These are phyloP conservation scores for Trochalopteron elliotii DNA, from an alignment of 2,113 vertebrate species.

Conservation along the genomic window DNA sequence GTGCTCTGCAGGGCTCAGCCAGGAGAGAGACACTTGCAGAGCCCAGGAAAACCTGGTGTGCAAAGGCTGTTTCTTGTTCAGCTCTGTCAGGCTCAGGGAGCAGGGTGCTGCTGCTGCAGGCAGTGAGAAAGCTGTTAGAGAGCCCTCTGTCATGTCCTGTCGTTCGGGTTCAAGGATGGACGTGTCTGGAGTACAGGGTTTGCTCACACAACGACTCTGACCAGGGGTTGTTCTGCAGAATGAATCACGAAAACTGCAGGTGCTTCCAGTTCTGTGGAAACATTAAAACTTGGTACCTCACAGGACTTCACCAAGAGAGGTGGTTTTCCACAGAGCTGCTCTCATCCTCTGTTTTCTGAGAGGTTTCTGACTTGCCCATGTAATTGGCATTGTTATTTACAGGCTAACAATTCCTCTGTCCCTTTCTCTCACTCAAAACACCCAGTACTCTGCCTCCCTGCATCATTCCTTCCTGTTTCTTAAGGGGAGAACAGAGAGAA, in stretches of 20 bases:
- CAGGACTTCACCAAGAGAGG: neutral
- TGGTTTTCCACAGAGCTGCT: neutral
- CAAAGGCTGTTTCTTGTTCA: neutral
- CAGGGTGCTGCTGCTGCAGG: neutral
- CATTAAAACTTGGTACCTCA: neutral
- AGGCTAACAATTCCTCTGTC: neutral
- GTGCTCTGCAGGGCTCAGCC: neutral
- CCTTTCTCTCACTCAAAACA: neutral
- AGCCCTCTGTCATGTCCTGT: neutral
- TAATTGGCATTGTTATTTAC: neutral
- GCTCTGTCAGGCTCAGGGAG: neutral
- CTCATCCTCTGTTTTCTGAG: neutral
- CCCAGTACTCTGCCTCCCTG: neutral
- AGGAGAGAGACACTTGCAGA: neutral
- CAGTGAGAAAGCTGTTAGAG: rapidly evolving
- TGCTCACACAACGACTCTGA: neutral
- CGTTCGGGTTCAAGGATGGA: neutral
- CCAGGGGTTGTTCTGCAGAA: neutral
- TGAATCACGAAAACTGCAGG: neutral
- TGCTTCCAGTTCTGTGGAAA: neutral
- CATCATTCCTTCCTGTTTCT: neutral
- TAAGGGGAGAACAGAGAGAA: neutral
- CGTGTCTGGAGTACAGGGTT: neutral
- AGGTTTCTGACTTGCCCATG: neutral
- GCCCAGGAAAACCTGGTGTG: neutral